phyloP scores from a whole-genome alignment of 2,113 vertebrate species.

The Gorsachius goisagi region DNA sequence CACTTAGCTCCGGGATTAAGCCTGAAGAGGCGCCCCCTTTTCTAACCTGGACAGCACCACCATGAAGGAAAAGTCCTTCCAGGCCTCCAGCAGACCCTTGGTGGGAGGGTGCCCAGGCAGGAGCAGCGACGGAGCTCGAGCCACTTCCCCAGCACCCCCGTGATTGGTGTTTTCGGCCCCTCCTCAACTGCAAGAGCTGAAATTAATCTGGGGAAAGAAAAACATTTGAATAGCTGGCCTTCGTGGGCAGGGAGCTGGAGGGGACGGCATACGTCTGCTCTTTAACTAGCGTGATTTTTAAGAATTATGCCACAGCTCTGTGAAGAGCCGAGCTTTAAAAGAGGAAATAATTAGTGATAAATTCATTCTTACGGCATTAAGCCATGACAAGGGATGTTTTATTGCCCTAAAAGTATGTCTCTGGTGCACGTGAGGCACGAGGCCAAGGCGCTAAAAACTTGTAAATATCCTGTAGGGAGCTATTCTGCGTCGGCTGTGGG shows the following conservation, averaged over 20 bases:
- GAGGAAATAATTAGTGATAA: constrained; percentile 59
- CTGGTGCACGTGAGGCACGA: constrained; percentile 21
- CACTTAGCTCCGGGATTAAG: not conserved
- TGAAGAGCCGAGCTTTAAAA: constrained; percentile 42
- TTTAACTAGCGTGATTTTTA: not conserved
- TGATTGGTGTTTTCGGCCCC: not conserved
- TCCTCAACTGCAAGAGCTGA: not conserved
- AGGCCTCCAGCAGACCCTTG: not conserved
- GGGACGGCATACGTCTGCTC: not conserved
- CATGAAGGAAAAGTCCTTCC: not conserved
- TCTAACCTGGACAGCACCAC: not conserved
- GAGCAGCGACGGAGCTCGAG: fast-evolving
- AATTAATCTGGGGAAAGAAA: not conserved
- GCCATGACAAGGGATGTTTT: constrained; percentile 47
- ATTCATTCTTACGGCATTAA: constrained; percentile 57
- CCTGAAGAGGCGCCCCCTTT: not conserved
- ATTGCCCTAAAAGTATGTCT: constrained; percentile 26
- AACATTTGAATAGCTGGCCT: not conserved
- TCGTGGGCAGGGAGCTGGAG: not conserved
- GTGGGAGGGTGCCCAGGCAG: not conserved
- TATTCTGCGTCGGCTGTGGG: not conserved
- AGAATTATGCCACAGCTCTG: constrained; percentile 35
- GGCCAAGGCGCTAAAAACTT: constrained; percentile 48
- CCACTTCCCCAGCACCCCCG: not conserved
- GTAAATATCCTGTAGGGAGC: constrained; percentile 51